Percentiles rank a stretch among this genome's conserved stretches.
Conservation (phyloP, 2,888 invertebrate species). For the Nemoura dubitans region DNA sequence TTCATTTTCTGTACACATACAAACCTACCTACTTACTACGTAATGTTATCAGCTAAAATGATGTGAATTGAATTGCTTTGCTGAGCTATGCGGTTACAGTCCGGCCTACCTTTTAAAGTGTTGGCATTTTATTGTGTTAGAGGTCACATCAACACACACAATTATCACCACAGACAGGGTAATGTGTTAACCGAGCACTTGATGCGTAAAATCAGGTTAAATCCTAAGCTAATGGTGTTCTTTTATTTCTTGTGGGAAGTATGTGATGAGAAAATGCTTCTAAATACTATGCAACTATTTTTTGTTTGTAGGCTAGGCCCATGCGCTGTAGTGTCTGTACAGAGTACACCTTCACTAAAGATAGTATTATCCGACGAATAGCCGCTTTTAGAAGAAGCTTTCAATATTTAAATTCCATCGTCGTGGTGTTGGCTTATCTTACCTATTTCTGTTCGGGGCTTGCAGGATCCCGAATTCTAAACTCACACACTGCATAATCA, state of each 20-base stretch:
- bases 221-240: not conserved
- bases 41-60: not conserved
- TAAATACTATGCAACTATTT: not conserved
- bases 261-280: constrained; percentile 4
- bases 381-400: not conserved
- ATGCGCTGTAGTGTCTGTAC: not conserved
- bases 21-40: too few species aligned
- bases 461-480: too few species aligned
- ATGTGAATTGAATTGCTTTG: not conserved
- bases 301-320: not conserved
- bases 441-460: too few species aligned
- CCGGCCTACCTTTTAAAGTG: not conserved
- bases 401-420: not conserved
- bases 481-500: too few species aligned
- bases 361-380: not conserved
- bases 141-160: not conserved
- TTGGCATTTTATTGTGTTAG: not conserved
- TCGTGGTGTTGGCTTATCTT: too few species aligned
- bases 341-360: not conserved
- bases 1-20: not conserved
- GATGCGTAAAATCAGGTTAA: not conserved
- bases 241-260: not conserved
- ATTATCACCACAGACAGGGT: not conserved
- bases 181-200: constrained; percentile 7
- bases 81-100: not conserved